Conservation (phyloP, 2,888 invertebrate species). For the Brachyopa scutellaris region DNA sequence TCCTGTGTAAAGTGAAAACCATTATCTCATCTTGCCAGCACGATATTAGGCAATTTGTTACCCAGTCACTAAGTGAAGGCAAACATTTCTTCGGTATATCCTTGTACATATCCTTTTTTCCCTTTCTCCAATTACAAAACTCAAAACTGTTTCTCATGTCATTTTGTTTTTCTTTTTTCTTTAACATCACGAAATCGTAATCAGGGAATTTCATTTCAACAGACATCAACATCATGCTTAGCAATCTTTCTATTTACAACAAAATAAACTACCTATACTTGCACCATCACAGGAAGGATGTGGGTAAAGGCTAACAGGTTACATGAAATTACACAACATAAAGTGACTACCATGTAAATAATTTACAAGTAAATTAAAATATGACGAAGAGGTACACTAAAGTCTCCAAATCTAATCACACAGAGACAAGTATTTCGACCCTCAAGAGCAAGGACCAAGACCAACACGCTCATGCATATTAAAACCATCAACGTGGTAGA, state of each 20-base stretch:
- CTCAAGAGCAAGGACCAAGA: neutral
- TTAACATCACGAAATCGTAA: conserved; percentile 30
- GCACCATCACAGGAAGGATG: neutral
- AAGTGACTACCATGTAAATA: conserved; percentile 13
- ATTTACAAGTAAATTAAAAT: neutral
- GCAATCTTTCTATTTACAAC: neutral
- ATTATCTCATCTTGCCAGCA: neutral
- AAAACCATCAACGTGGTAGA: conserved; percentile 2
- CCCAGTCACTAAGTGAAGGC: conserved; percentile 9
- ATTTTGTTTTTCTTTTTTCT: neutral
- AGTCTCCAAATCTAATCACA: too few relatives aligned
- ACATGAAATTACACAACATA: conserved; percentile 11
- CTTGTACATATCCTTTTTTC: neutral
- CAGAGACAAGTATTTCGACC: too few relatives aligned
- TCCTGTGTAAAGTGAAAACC: neutral
- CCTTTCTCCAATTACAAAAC: conserved; percentile 13
- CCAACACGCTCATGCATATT: conserved; percentile 22
- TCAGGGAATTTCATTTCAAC: conserved; percentile 6
- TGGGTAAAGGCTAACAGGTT: neutral
- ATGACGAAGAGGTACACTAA: too few relatives aligned
- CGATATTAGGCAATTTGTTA: conserved; percentile 29
- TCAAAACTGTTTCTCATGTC: too few relatives aligned
- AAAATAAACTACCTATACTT: conserved; percentile 1
- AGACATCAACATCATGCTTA: conserved; percentile 16
- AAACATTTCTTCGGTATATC: too few relatives aligned